These are phyloP conservation scores for Iphiclides podalirius DNA, from an alignment of 2,888 invertebrate species.

Conservation along the genomic window DNA sequence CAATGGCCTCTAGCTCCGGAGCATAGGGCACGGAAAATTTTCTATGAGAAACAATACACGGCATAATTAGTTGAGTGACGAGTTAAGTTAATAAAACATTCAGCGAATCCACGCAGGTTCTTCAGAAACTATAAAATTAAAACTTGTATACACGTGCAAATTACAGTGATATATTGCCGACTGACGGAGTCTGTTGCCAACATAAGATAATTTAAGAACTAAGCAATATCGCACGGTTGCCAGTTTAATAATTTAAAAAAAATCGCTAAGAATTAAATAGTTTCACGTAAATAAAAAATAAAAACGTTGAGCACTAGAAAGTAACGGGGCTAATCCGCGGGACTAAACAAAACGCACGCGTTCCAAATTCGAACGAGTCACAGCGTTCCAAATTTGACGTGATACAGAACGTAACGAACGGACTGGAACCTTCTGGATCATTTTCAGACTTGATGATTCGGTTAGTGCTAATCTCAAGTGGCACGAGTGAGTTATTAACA, in stretches of 20 bases:
- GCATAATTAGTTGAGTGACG: slow-evolving; percentile 4
- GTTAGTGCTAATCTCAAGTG: slow-evolving; percentile 17
- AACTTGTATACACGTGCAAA: not conserved
- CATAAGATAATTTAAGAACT: not conserved
- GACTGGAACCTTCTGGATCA: too few relatives aligned
- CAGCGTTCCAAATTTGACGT: not conserved
- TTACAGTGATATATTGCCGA: not conserved
- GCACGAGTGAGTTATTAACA: slow-evolving; percentile 55
- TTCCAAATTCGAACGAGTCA: not conserved
- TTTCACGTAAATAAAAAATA: not conserved
- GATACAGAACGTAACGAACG: not conserved
- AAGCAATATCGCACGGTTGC: not conserved
- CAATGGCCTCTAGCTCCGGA: slow-evolving; percentile 4
- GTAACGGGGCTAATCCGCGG: not conserved
- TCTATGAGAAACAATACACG: slow-evolving; percentile 17
- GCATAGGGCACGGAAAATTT: slow-evolving; percentile 20
- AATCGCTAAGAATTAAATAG: too few relatives aligned
- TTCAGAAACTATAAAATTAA: not conserved
- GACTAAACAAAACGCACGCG: not conserved
- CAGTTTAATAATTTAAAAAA: too few relatives aligned
- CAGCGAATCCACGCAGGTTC: not conserved
- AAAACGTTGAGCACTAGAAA: not conserved
- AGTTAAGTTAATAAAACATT: slow-evolving; percentile 11
- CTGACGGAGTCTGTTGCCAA: not conserved
- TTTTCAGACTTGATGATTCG: too few relatives aligned